Base-by-base conservation (phyloP, 2,888 invertebrate species). In the Tyria jacobaeae region DNA sequence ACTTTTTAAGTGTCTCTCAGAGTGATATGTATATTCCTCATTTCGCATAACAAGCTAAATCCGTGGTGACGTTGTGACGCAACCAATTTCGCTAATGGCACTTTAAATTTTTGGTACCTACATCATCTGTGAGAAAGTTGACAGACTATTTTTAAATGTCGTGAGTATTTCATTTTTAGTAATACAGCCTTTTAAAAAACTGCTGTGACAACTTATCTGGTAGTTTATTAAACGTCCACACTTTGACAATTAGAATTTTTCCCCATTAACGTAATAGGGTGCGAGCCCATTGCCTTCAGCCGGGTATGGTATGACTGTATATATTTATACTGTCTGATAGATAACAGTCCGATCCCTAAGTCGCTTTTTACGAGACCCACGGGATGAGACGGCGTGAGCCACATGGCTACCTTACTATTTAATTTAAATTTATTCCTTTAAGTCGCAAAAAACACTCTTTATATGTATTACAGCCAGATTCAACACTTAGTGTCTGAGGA, bases 21-120 rank as follows among this genome's bases (percentile, higher is more conserved):
- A 68, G 62, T 70, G 61, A 75, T 77, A 78, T n/a, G n/a, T n/a
- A n/a, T 77, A 78, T 78, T 74, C 69, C 65, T 72, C 73, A 68
- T 49, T 66, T 64, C 57, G 61, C 55, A 34, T 58, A 57, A 72
- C 53, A 39, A 57, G 24, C 81, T 79, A 88, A 89, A 89, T 89
- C 89, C 86, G 79, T 60, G 68, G 76, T 87, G 90, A 89, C 90
- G 85, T 80, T 79, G 81, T 81, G 79, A 75, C 75, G 71, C 80
- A 79, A 80, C 86, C 90, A 90, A 90, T 90, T 84, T 86, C 83
- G 74, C 88, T 91, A 91, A 91, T 90, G 90, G 90, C 79, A 83
- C 84, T 87, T 87, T 84, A 57, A 87, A 88, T 80, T 89, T 85
- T 84, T 82, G 34, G 21, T 44, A 53, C 84, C n/a, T n/a, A n/a